Conservation (phyloP, 2,797 vertebrate species). For the Xenops minutus region DNA sequence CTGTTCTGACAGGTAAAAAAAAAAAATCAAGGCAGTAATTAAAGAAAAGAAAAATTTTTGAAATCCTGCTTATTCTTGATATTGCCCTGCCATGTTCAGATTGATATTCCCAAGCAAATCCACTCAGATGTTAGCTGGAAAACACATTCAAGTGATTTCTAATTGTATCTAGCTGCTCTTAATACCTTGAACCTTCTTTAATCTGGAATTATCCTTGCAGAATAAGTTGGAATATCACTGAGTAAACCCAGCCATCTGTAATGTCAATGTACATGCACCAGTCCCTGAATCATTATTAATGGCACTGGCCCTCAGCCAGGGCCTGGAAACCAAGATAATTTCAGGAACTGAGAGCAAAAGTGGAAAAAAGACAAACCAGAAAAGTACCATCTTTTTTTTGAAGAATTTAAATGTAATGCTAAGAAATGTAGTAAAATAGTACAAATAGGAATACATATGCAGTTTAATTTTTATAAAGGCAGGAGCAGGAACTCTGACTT, state of each 20-base stretch:
- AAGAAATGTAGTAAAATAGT: background rate
- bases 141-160: background rate
- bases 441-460: background rate
- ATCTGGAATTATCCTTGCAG: background rate
- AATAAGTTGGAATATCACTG: background rate
- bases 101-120: background rate
- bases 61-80: background rate
- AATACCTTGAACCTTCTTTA: background rate
- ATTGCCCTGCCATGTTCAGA: background rate
- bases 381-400: rapidly evolving
- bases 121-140: background rate
- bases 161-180: background rate
- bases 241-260: background rate
- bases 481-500: background rate
- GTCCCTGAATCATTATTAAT: background rate
- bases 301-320: background rate
- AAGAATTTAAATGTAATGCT: background rate
- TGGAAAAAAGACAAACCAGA: background rate
- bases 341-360: background rate
- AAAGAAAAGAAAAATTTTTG: background rate
- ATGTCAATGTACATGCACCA: background rate
- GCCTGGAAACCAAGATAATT: background rate
- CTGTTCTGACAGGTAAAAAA: background rate
- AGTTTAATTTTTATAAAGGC: background rate
- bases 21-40: background rate